phyloP scores from a whole-genome alignment of 2,113 vertebrate species.

The Apeltes quadracus region DNA sequence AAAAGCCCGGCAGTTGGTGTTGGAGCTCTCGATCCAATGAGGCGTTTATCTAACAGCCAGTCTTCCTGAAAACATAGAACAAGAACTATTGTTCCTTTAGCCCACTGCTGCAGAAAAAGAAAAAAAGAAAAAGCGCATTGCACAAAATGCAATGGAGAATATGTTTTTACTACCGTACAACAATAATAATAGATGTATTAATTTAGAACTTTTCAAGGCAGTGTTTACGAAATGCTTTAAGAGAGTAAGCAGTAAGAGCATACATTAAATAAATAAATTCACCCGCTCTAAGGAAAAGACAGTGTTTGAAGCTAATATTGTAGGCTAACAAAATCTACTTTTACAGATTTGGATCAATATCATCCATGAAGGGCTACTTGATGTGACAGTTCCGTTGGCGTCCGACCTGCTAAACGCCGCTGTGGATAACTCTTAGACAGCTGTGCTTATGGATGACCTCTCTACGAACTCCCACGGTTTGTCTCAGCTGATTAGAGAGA shows the following conservation, averaged over 20 bases:
- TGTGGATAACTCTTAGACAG: conserved; percentile 23
- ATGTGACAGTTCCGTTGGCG: neutral
- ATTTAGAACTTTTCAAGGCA: too few species aligned
- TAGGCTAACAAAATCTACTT: neutral
- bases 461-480: conserved; percentile 72
- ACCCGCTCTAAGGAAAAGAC: neutral
- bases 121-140: neutral
- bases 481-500: conserved; percentile 71
- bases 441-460: conserved; percentile 64
- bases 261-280: neutral
- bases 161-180: neutral
- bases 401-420: neutral
- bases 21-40: neutral
- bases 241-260: too few species aligned
- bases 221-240: too few species aligned
- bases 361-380: neutral
- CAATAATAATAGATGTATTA: too few species aligned
- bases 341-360: neutral
- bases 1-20: neutral
- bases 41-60: neutral
- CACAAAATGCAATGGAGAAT: neutral
- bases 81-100: neutral
- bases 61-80: neutral
- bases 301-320: neutral
- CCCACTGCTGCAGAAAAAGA: neutral